Base-by-base conservation (phyloP, 2,888 invertebrate genomes). In the Cosmia pyralina region DNA sequence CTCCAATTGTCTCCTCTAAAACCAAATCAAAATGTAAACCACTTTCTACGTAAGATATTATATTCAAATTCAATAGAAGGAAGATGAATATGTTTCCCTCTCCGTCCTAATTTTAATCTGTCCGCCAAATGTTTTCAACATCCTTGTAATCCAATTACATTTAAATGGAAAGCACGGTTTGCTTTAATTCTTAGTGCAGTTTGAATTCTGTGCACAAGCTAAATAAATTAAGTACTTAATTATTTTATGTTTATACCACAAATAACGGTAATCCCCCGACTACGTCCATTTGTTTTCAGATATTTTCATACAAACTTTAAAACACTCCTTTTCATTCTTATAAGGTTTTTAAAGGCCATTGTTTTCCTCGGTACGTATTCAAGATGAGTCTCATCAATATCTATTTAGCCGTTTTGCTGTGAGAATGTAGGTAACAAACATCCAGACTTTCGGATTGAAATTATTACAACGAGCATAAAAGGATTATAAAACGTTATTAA, bases 121-220 rank as follows among this genome's bases (percentile, higher is more conserved):
- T 52, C 76, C 72, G 41, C 44, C 48, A 78, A 64, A 77, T 55
- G 4, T 62, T 65, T 55, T 72, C 60, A 78, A 48, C 52, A 57
- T 44, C 41, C 57, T 34, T n/a, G 8, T 66, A 63, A 77, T 72
- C 13, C 13, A 48, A 79, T 77, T 17, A 66, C 50, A 79, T 79
- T 63, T 19, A 53, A 78, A 77, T 57, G 38, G 34, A 17, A 28
- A 28, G 52, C 50, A 60, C 34, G 38, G n/a, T 79, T 38, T 57
- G 22, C 15, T 78, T 53, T 34, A n/a, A 52, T 44, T 46, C 28
- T 38, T 41, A 41, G n/a, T 68, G 60, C 46, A 50, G 41, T 60
- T 77, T 7, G 28, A 55, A 48, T 68, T 50, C 8, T 41, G 19
- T n/a, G 57, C 34, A n/a, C 46, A 60, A 28, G 69, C 48, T 50